A percentile compares a stretch with the other conserved stretches of the same genome.
phyloP scores from a whole-genome alignment of 1,140 invertebrate species.

The Lepidotrigona ventralis region DNA sequence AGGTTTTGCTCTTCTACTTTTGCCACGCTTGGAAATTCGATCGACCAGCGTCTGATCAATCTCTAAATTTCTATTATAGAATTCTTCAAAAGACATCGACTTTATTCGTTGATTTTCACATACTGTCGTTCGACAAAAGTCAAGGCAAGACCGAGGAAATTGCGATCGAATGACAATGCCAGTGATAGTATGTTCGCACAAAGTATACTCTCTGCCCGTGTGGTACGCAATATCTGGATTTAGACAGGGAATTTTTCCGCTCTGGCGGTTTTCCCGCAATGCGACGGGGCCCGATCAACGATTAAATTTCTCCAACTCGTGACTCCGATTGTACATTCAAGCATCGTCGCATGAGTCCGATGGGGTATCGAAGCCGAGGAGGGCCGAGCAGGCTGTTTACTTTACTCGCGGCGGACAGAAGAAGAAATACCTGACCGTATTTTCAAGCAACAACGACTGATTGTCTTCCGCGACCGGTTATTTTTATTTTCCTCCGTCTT shows the following conservation, averaged over 20 bases:
- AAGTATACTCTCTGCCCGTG: not conserved
- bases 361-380: conserved; percentile 2
- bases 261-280: conserved; percentile 37
- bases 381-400: conserved; percentile 3
- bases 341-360: not conserved
- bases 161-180: too few species aligned
- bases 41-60: too few species aligned
- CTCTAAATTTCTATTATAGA: too few species aligned
- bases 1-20: too few species aligned
- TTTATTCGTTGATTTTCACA: too few species aligned
- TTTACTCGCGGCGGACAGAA: not conserved
- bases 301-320: conserved; percentile 41
- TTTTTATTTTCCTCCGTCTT: conserved; percentile 42
- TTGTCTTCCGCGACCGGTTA: conserved; percentile 3
- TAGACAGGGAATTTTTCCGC: not conserved
- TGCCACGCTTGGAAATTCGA: too few species aligned
- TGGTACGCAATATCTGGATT: not conserved
- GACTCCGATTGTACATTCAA: conserved; percentile 45
- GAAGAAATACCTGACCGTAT: conserved; percentile 37
- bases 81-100: too few species aligned
- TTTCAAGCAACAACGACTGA: conserved; percentile 32
- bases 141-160: too few species aligned
- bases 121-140: too few species aligned
- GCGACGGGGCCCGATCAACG: conserved; percentile 21
- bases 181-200: not conserved